These are phyloP conservation scores for Dermatemys mawii DNA, from an alignment of 2,113 vertebrate species.

Conservation along the genomic window DNA sequence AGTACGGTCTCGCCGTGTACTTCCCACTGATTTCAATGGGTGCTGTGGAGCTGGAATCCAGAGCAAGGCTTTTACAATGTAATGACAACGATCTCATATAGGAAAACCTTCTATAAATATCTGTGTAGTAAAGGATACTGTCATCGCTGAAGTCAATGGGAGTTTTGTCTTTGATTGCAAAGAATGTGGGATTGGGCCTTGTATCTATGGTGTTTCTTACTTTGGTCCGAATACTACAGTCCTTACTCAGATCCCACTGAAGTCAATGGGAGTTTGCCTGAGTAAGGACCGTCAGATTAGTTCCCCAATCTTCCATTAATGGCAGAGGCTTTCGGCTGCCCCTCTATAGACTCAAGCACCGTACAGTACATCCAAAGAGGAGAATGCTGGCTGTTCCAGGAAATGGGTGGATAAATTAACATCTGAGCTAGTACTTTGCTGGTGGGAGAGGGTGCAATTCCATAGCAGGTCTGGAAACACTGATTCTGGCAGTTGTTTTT, in stretches of 20 bases:
- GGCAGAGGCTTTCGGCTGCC: background rate
- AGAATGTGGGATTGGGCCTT: background rate
- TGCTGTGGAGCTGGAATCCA: background rate
- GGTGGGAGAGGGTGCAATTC: background rate
- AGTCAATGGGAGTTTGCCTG: fast-evolving
- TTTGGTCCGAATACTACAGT: fast-evolving
- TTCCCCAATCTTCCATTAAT: background rate
- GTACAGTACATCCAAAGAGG: background rate
- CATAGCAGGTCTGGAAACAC: fast-evolving
- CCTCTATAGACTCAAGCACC: fast-evolving
- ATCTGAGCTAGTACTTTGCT: background rate
- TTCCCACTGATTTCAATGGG: background rate
- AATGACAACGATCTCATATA: background rate
- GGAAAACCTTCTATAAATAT: background rate
- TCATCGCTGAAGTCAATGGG: background rate
- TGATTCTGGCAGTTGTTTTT: background rate
- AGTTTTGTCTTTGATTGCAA: background rate
- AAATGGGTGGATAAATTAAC: background rate
- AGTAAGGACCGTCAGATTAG: fast-evolving
- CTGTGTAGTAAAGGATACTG: background rate
- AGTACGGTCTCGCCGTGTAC: background rate
- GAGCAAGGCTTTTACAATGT: background rate
- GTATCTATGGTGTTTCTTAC: background rate
- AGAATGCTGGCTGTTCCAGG: background rate
- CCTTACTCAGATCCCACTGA: background rate